Evolutionary conservation across 92 coral and sea anemone genomes (phyloP).

Genomic region (Actinernus sp.): DNA sequence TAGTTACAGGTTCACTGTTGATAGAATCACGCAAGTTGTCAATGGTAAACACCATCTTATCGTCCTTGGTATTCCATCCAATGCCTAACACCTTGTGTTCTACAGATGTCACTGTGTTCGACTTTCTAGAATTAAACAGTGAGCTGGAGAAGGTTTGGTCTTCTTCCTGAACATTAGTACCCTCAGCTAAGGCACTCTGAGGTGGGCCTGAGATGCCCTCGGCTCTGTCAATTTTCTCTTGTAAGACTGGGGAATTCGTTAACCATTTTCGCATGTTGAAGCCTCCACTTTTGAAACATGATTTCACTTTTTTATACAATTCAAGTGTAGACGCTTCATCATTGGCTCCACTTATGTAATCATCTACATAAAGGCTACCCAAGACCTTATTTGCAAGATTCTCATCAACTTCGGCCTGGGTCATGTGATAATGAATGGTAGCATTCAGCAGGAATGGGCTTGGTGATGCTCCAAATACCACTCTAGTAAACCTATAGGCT

Average conservation of each 20-base stretch:
- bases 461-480: conserved; percentile 54
- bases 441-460: conserved; percentile 57
- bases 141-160: neutral
- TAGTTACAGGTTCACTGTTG: neutral
- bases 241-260: no score
- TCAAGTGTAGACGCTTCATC: no score
- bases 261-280: no score
- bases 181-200: neutral
- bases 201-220: neutral
- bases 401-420: no score
- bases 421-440: conserved; percentile 45
- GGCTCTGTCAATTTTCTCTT: no score
- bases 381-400: no score
- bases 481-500: conserved; percentile 34
- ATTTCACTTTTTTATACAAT: no score
- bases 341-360: no score
- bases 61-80: neutral
- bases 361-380: no score
- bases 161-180: neutral
- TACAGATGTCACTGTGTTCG: neutral
- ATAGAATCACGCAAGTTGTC: neutral
- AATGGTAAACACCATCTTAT: neutral
- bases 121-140: neutral
- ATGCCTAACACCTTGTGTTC: neutral
- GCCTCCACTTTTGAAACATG: no score